Evolutionary conservation across 2,888 invertebrate genomes (phyloP).

Genomic region (Parelbella ahira): DNA sequence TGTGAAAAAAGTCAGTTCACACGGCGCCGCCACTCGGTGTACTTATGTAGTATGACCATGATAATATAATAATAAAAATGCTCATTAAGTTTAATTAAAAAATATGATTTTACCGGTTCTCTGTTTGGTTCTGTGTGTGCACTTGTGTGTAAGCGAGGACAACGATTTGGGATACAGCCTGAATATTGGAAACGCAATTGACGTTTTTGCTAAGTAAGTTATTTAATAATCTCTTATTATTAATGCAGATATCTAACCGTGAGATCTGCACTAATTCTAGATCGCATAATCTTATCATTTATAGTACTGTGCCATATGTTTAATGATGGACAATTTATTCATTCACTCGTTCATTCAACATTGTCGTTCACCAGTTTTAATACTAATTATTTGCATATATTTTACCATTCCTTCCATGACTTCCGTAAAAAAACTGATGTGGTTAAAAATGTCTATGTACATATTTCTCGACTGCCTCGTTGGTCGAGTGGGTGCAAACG

Average conservation of each 20-base stretch:
- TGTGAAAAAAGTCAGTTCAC: slow-evolving; percentile 64
- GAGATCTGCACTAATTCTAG: no score
- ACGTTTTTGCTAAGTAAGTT: slow-evolving; percentile 74
- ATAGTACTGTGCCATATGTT: no score
- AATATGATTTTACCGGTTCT: slow-evolving; percentile 44
- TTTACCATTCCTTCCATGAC: no score
- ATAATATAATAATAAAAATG: slow-evolving; percentile 25
- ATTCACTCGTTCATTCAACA: no score
- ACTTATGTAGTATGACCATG: slow-evolving; percentile 35
- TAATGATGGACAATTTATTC: no score
- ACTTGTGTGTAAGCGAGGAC: slow-evolving; percentile 50
- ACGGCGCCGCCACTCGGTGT: slow-evolving; percentile 44
- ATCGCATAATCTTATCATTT: no score
- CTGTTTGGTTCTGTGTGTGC: slow-evolving; percentile 43
- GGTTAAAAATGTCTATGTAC: no score
- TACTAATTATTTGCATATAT: no score
- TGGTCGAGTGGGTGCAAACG: no score
- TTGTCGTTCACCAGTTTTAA: no score
- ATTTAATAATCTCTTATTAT: background rate
- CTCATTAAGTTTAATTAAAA: slow-evolving; percentile 31
- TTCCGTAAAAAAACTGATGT: no score
- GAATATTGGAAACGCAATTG: slow-evolving; percentile 67
- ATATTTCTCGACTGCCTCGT: no score
- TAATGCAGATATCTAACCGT: background rate
- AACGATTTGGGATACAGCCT: slow-evolving; percentile 60